A percentile compares a stretch with the other conserved stretches of the same genome.
phyloP scores from a whole-genome alignment of 2,888 invertebrate species.

The Brenthis ino region DNA sequence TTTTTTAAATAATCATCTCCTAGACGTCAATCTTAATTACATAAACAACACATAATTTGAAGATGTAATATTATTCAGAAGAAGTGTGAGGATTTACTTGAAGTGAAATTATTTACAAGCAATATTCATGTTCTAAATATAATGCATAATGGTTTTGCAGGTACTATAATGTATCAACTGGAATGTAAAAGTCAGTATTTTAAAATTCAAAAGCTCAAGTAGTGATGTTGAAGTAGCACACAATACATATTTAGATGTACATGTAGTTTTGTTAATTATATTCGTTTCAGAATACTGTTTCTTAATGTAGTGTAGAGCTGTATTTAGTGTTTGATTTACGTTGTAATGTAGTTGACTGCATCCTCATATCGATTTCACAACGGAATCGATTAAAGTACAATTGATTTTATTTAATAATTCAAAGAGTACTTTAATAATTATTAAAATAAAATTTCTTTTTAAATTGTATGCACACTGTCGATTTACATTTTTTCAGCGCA shows the following conservation, averaged over 20 bases:
- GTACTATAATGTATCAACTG: slow-evolving; percentile 62
- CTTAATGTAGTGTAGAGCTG: not conserved
- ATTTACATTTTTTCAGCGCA: no score
- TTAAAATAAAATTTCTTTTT: no score
- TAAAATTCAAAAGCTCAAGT: slow-evolving; percentile 45
- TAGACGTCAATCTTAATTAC: not conserved
- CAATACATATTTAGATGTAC: slow-evolving; percentile 5
- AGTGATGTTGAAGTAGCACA: slow-evolving; percentile 36
- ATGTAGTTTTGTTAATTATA: slow-evolving; percentile 23
- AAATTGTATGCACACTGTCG: no score
- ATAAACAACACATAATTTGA: not conserved
- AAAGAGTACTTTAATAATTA: no score
- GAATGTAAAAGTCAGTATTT: slow-evolving; percentile 67
- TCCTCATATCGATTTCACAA: no score
- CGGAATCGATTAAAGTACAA: no score
- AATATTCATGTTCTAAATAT: not conserved
- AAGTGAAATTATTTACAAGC: not conserved
- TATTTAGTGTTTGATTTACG: no score
- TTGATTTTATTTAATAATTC: no score
- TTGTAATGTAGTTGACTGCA: no score
- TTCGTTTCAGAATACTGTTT: not conserved
- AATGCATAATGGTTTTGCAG: slow-evolving; percentile 54
- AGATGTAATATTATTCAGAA: not conserved
- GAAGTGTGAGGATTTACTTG: not conserved
- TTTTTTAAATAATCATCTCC: no score